phyloP scores from a whole-genome alignment of 2,113 vertebrate genomes.

The Psilopogon haemacephalus region DNA sequence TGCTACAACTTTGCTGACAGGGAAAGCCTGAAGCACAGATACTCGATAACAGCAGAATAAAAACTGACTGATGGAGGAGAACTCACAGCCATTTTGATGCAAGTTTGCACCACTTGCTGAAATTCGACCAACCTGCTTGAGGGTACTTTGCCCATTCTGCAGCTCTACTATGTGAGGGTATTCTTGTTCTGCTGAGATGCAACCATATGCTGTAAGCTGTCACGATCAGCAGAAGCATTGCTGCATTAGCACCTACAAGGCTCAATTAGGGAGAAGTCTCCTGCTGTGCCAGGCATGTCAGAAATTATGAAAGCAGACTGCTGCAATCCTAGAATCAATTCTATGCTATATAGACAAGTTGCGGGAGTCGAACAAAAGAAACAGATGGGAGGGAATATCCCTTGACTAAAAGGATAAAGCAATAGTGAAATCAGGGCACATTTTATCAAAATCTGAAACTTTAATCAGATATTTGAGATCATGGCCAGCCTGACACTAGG shows the following conservation, averaged over 20 bases:
- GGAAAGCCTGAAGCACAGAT: not conserved
- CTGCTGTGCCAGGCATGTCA: not conserved
- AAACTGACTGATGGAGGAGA: not conserved
- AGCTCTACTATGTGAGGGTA: not conserved
- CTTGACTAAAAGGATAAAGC: not conserved
- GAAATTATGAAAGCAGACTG: not conserved
- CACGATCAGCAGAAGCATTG: not conserved
- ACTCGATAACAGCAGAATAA: not conserved
- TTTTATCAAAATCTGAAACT: not conserved
- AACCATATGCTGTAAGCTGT: not conserved
- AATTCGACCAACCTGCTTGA: not conserved
- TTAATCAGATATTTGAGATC: not conserved
- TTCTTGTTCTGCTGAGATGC: not conserved
- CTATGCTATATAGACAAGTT: not conserved
- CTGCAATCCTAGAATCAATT: not conserved
- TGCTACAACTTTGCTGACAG: not conserved
- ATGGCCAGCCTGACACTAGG: not conserved
- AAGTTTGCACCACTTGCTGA: not conserved
- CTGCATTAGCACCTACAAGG: slow-evolving; percentile 5
- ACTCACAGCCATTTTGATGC: not conserved
- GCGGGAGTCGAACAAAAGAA: not conserved
- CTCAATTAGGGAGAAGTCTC: not conserved
- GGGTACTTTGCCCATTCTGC: not conserved
- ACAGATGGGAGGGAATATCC: not conserved
- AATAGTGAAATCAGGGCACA: not conserved